Evolutionary conservation across 2,888 invertebrate species (phyloP).

Genomic region (Ophion costatus): DNA sequence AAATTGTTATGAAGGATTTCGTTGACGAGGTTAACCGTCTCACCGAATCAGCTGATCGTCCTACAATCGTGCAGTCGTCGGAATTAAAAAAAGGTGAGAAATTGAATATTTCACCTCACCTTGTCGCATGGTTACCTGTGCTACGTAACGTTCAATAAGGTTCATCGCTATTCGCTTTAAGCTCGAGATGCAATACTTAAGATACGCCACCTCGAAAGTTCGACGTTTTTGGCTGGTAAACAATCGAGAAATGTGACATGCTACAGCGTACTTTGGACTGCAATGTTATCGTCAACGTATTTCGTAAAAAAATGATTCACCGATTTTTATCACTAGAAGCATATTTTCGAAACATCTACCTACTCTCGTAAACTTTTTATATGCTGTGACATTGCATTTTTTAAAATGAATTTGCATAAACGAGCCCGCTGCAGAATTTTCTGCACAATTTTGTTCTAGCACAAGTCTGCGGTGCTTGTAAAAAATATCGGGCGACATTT

Average conservation of each 20-base stretch:
- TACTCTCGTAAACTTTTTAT: too few species aligned
- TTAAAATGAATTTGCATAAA: too few species aligned
- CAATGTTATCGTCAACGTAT: neutral
- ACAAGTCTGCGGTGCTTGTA: too few species aligned
- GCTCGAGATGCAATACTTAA: neutral
- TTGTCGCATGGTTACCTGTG: neutral
- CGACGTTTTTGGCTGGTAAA: neutral
- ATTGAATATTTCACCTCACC: neutral
- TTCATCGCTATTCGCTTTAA: neutral
- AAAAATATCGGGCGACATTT: too few species aligned
- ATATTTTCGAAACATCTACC: too few species aligned
- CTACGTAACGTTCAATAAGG: neutral
- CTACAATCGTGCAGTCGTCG: constrained; percentile 49
- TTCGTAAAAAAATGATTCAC: neutral
- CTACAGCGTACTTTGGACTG: neutral
- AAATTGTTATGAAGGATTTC: constrained; percentile 52
- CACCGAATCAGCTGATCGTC: constrained; percentile 55
- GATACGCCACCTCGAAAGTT: neutral
- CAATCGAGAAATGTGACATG: too few species aligned
- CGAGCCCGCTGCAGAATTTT: too few species aligned
- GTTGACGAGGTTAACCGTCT: constrained; percentile 58
- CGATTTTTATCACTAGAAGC: too few species aligned
- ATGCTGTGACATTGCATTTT: too few species aligned
- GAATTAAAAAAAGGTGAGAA: constrained; percentile 61
- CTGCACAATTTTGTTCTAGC: too few species aligned